Percentiles rank a stretch among this genome's conserved stretches.
These are phyloP conservation scores for Carabus problematicus DNA, from an alignment of 2,888 invertebrate species.

Conservation along the genomic window DNA sequence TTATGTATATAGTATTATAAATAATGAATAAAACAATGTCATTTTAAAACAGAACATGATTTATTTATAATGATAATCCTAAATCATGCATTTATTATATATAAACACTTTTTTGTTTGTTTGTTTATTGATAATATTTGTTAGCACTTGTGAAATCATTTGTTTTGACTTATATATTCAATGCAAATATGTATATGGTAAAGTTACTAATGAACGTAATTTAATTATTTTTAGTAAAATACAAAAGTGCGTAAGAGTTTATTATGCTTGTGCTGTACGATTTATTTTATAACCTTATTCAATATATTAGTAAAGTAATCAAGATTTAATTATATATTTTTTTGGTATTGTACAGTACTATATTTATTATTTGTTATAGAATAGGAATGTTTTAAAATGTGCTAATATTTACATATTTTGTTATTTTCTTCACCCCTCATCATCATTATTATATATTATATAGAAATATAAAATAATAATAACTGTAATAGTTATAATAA, in stretches of 20 bases:
- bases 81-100: constrained; percentile 42
- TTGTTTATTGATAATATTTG: no score
- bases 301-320: constrained; percentile 41
- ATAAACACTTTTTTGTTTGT: constrained; percentile 42
- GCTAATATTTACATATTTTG: constrained; percentile 42
- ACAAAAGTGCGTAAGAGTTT: constrained; percentile 42
- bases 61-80: constrained; percentile 42
- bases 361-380: constrained; percentile 42
- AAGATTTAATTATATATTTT: constrained; percentile 42
- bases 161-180: constrained; percentile 41
- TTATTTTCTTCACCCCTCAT: constrained; percentile 15
- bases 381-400: constrained; percentile 43
- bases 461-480: no score
- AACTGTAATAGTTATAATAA: no score
- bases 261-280: constrained; percentile 40
- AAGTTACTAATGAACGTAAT: constrained; percentile 42
- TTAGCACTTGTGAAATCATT: constrained; percentile 42
- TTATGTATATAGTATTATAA: background rate
- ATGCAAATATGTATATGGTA: constrained; percentile 42
- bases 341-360: constrained; percentile 41
- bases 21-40: constrained; percentile 35
- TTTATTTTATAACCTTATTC: constrained; percentile 41
- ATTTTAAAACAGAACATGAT: constrained; percentile 42
- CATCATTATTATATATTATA: no score
- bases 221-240: constrained; percentile 43